Evolutionary conservation across 1,140 invertebrate genomes (phyloP).

Genomic region (Cotesia chilonis): DNA sequence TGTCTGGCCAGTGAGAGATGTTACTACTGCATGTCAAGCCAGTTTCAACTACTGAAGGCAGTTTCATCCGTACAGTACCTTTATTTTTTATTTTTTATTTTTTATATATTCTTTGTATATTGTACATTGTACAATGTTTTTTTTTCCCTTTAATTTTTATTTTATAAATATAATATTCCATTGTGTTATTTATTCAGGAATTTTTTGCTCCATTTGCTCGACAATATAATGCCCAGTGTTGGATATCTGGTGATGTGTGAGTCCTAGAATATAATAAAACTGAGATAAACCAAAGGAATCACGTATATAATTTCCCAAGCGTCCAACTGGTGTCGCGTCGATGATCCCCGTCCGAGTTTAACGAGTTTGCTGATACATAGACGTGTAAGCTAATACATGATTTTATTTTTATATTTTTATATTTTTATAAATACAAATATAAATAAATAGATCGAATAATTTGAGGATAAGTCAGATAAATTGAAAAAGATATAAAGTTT

Average conservation of each 20-base stretch:
- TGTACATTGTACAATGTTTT: background rate
- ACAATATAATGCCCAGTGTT: background rate
- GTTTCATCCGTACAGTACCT: background rate
- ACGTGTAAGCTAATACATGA: slow-evolving; percentile 12
- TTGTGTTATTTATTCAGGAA: no score
- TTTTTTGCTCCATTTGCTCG: no score
- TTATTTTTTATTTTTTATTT: no score
- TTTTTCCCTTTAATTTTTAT: background rate
- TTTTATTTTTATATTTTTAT: background rate
- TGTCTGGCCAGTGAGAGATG: slow-evolving; percentile 20
- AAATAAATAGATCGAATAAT: background rate
- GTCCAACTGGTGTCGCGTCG: slow-evolving; percentile 26
- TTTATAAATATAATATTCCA: background rate
- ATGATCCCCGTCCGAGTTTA: slow-evolving; percentile 12
- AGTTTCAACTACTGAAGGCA: background rate
- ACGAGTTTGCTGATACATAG: slow-evolving; percentile 20
- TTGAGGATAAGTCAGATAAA: background rate
- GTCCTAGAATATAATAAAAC: background rate
- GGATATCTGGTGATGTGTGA: slow-evolving; percentile 15
- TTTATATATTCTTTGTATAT: no score
- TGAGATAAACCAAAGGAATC: slow-evolving; percentile 22
- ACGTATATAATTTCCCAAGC: slow-evolving; percentile 35
- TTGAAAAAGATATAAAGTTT: background rate
- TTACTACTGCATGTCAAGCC: slow-evolving; percentile 13
- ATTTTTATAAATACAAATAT: background rate